Conservation (phyloP, 53 echinoderm and acorn worm species). For the Pentamera pediparva region DNA sequence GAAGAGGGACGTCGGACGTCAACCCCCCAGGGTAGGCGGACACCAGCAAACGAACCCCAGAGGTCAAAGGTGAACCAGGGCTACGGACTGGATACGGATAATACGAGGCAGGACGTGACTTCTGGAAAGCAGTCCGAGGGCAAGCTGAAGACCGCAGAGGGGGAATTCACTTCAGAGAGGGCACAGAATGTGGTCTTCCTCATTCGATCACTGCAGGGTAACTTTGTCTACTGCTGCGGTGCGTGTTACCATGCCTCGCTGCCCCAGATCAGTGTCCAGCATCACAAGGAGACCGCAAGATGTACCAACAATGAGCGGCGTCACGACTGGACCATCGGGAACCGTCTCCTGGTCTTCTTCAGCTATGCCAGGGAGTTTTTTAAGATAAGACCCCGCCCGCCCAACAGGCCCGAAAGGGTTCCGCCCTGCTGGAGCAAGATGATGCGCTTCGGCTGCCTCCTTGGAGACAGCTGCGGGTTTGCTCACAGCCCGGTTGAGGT, state of each 20-base stretch:
- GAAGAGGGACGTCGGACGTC: too few species aligned
- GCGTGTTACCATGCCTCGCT: slow-evolving; percentile 56
- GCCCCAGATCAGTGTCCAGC: slow-evolving; percentile 44
- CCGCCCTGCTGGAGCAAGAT: slow-evolving; percentile 53
- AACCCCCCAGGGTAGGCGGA: too few species aligned
- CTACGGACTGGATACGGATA: too few species aligned
- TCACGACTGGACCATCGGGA: slow-evolving; percentile 60
- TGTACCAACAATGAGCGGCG: slow-evolving; percentile 49
- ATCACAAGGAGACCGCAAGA: not conserved
- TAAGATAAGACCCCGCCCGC: slow-evolving; percentile 67
- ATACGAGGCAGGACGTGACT: too few species aligned
- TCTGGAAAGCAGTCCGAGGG: too few species aligned
- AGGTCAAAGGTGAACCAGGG: too few species aligned
- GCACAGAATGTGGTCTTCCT: not conserved
- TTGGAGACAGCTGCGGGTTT: slow-evolving; percentile 63
- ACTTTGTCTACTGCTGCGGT: slow-evolving; percentile 58
- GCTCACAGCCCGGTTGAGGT: slow-evolving; percentile 67
- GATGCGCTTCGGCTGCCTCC: slow-evolving; percentile 57
- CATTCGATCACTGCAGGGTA: slow-evolving; percentile 30
- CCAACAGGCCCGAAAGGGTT: slow-evolving; percentile 59
- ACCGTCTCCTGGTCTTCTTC: slow-evolving; percentile 50
- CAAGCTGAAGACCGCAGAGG: too few species aligned
- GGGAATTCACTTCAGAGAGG: not conserved
- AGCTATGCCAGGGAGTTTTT: slow-evolving; percentile 46
- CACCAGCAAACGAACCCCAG: too few species aligned